Base-by-base conservation (phyloP, 2,113 vertebrate genomes). In the Prinia subflava region DNA sequence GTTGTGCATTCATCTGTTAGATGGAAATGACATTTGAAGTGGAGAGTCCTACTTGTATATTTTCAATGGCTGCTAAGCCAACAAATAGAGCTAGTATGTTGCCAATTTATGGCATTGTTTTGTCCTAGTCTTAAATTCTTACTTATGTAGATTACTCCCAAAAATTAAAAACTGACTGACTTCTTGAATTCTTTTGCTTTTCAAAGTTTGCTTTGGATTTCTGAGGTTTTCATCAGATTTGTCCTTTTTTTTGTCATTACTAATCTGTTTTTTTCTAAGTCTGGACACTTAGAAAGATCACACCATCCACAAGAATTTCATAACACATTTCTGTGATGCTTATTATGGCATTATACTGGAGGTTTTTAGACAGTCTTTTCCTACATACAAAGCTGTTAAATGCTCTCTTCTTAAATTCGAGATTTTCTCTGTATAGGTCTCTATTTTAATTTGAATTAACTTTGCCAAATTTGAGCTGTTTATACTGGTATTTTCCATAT, bases 401-500 rank as follows among this genome's bases (percentile, higher is more conserved):
- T 63, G 21, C 3, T 42, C 12, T 11, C 19, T 15, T 86, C 39
- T 80, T 50, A 85, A 73, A 80, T 65, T 76, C 15, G 24, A 74
- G 18, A 8, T 86, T 92, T 95, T 89, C 39, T 49, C 55, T 95
- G 85, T 80, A 74, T 83, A 91, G 59, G 59, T 49, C 11, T 80
- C 24, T 86, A 57, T 83, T 95, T 91, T 80, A 78, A 88, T 83
- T 87, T 83, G 39, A 90, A 70, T 87, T 85, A 55, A 46, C 89
- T 87, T 92, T 94, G 91, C 89, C 94, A 96, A 80, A 94, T 60
- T 85, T 85, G 55, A 85, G 22, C 87, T 87, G 70, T 68, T 91
- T 89, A 83, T 84, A 37, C 59, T 57, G 91, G 52, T 91, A 69
- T 85, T 95, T 96, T 91, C 87, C 90, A 88, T 60, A 55, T 95